Percentiles rank a stretch among this genome's conserved stretches.
phyloP scores from a whole-genome alignment of 2,113 vertebrate genomes.

The Bubo scandiacus region DNA sequence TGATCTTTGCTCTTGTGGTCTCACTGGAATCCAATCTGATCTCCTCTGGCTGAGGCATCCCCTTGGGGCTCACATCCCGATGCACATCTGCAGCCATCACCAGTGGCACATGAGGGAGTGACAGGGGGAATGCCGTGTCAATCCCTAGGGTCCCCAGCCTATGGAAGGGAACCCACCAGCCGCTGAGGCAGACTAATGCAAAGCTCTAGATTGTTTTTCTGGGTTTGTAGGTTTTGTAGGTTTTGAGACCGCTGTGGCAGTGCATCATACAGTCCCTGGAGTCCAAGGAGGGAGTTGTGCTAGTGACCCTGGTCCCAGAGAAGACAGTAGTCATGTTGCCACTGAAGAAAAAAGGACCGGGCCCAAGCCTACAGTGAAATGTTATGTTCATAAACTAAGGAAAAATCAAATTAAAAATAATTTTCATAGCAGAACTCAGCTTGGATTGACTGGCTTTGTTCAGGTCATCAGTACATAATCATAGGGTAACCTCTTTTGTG shows the following conservation, averaged over 20 bases:
- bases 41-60: background rate
- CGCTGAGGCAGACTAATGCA: background rate
- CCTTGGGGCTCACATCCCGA: background rate
- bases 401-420: background rate
- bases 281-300: background rate
- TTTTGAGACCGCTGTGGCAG: background rate
- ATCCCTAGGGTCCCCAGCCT: background rate
- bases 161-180: background rate
- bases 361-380: background rate
- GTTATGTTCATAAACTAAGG: background rate
- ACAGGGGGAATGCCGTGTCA: accelerated
- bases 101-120: background rate
- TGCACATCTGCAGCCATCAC: background rate
- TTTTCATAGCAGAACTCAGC: background rate
- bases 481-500: background rate
- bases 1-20: conserved; percentile 12
- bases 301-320: background rate
- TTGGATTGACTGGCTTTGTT: background rate
- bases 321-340: background rate
- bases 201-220: background rate
- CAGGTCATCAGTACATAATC: background rate
- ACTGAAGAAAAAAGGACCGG: background rate
- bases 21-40: background rate
- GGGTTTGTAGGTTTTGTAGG: background rate
- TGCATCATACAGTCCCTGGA: background rate